Percentiles rank a stretch among this genome's conserved stretches.
Evolutionary conservation across 2,888 invertebrate genomes (phyloP).

Genomic region (Perdita meconis): DNA sequence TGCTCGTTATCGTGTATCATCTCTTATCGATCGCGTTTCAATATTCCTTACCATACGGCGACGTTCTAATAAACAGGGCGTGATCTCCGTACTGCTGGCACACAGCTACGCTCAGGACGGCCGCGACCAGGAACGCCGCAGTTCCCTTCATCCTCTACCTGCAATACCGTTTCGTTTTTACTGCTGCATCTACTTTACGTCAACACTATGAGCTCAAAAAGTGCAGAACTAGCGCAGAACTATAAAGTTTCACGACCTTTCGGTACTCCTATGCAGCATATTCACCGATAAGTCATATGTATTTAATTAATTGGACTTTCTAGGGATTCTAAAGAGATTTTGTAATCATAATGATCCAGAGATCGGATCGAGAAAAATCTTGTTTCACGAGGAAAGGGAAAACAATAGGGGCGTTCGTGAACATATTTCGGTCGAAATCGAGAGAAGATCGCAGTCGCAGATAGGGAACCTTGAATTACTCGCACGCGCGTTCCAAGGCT

Average conservation of each 20-base stretch:
- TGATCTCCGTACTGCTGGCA: constrained; percentile 62
- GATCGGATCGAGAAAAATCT: no score
- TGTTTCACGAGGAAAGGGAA: no score
- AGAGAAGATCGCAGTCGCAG: background rate
- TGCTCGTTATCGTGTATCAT: constrained; percentile 23
- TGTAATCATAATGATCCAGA: no score
- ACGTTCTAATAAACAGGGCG: constrained; percentile 64
- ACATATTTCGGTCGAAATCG: background rate
- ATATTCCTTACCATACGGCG: constrained; percentile 62
- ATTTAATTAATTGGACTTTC: no score
- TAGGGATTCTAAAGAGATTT: no score
- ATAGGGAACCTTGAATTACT: constrained; percentile 43
- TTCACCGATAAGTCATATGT: no score
- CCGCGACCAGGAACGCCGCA: constrained; percentile 54
- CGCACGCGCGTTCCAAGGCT: constrained; percentile 36
- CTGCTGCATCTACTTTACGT: no score
- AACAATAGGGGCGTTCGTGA: background rate
- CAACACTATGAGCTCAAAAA: no score
- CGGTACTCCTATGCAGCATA: no score
- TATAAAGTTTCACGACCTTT: no score
- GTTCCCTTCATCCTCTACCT: constrained; percentile 57
- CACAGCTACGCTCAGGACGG: constrained; percentile 43
- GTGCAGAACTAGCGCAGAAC: no score
- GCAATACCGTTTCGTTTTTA: constrained; percentile 26
- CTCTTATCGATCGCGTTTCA: background rate